Base-by-base conservation (phyloP, 2,888 invertebrate genomes). In the Tachina lurida region DNA sequence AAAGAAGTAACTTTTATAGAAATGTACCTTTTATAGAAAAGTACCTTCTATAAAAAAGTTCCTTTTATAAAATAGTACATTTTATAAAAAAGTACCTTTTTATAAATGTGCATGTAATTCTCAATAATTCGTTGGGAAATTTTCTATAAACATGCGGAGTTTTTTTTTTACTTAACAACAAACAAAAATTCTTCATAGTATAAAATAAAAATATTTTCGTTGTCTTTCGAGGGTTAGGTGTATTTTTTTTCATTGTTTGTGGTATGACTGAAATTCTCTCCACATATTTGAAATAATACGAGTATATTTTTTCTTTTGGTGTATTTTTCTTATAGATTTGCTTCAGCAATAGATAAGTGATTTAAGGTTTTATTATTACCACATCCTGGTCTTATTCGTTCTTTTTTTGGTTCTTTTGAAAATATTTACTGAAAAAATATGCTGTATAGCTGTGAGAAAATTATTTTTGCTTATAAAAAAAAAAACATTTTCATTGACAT, bases 361-460 rank as follows among this genome's bases (percentile, higher is more conserved):
- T 58, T 71, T 58, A 43, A 56, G 56, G 22, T 58, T 70, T 41
- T 19, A 22, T 15, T 70, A 45, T 10, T 22, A 12, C 22, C 22
- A 47, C 17, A 71, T 58, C 56, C 31, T 63, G 10, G n/a, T 62
- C 12, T 43, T 49, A 54, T 76, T 54, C 8, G n/a, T 13, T 43
- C 9, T 54, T 43, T 19, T 10, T 31, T 10, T 65, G 15, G 7
- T 22, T 45, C 45, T 58, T 47, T 39, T 8, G 13, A 58, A 54
- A 15, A 12, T 22, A 10, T 22, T n/a, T 4, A 12, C 5, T 10
- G 7, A 2, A 47, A 47, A 65, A 73, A 74, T 67, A 52, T 74
- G 58, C 58, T 67, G 80, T 65, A 10, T 39, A 58, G 67, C 49
- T 80, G 73, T 80, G 73, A 73, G 65, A 80, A 79, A 17, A 41